Evolutionary conservation across 2,888 invertebrate genomes (phyloP).

Genomic region (Trichopoda pennipes): DNA sequence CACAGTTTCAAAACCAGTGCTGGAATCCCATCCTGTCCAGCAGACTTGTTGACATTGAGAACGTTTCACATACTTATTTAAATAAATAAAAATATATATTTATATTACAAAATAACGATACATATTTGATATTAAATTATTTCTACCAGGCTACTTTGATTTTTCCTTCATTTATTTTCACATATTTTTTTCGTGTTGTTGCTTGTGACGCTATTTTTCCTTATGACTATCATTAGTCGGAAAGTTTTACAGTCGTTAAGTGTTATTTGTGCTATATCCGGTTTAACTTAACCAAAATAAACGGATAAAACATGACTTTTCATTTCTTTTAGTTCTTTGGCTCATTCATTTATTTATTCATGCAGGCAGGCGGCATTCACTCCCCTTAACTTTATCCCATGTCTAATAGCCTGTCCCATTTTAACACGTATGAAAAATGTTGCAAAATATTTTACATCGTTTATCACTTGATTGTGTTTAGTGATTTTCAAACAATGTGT

Average conservation of each 20-base stretch:
- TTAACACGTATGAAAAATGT: conserved; percentile 65
- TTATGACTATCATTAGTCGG: conserved; percentile 79
- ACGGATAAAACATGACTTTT: conserved; percentile 58
- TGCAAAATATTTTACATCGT: conserved; percentile 66
- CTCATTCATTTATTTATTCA: conserved; percentile 30
- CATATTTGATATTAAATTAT: background rate
- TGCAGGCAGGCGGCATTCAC: conserved; percentile 22
- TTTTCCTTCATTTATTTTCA: conserved; percentile 30
- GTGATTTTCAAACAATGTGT: conserved; percentile 68
- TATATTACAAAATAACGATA: no score
- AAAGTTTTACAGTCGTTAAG: conserved; percentile 79
- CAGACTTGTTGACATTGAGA: no score
- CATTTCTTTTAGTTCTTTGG: conserved; percentile 42
- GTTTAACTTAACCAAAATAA: conserved; percentile 40
- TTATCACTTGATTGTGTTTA: conserved; percentile 69
- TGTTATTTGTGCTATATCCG: conserved; percentile 76
- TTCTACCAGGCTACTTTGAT: conserved; percentile 17
- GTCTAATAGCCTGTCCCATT: background rate
- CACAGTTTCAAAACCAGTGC: no score
- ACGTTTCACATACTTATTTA: no score
- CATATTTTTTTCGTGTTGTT: conserved; percentile 62
- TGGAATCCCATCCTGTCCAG: no score
- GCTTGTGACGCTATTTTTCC: conserved; percentile 69
- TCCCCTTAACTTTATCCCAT: conserved; percentile 20
- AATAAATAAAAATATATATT: no score